phyloP scores from a whole-genome alignment of 2,797 vertebrate species.

The Neosilurus mollespiculum region DNA sequence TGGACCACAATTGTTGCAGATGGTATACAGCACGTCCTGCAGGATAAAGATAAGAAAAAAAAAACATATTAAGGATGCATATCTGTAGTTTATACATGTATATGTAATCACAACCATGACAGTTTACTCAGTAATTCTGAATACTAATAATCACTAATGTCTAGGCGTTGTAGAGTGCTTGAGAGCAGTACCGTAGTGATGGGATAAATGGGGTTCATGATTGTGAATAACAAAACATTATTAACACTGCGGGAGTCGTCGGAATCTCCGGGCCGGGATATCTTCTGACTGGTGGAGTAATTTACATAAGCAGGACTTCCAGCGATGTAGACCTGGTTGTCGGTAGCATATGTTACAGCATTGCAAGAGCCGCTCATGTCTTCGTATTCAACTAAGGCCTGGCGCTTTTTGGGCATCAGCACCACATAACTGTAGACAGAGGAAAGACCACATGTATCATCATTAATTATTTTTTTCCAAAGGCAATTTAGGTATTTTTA shows the following conservation, averaged over 20 bases:
- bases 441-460: background rate
- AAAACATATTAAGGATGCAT: background rate
- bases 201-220: constrained; percentile 90
- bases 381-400: constrained; percentile 93
- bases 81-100: background rate
- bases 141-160: background rate
- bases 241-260: constrained; percentile 91
- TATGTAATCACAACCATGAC: constrained; percentile 13
- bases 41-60: background rate
- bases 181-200: constrained; percentile 73
- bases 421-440: constrained; percentile 82
- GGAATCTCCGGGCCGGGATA: constrained; percentile 87
- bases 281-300: constrained; percentile 97
- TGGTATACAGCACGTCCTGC: constrained; percentile 95
- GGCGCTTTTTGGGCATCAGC: constrained; percentile 96
- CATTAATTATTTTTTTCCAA: background rate
- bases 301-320: constrained; percentile 94
- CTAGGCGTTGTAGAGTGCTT: background rate
- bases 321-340: constrained; percentile 93
- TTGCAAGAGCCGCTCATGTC: constrained; percentile 89
- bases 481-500: background rate
- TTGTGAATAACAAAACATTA: constrained; percentile 91
- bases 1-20: constrained; percentile 95
- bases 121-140: background rate
- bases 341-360: constrained; percentile 89